A percentile compares a stretch with the other conserved stretches of the same genome.
Conservation (phyloP, 2,113 vertebrate genomes). For the Sinocyclocheilus grahami region DNA sequence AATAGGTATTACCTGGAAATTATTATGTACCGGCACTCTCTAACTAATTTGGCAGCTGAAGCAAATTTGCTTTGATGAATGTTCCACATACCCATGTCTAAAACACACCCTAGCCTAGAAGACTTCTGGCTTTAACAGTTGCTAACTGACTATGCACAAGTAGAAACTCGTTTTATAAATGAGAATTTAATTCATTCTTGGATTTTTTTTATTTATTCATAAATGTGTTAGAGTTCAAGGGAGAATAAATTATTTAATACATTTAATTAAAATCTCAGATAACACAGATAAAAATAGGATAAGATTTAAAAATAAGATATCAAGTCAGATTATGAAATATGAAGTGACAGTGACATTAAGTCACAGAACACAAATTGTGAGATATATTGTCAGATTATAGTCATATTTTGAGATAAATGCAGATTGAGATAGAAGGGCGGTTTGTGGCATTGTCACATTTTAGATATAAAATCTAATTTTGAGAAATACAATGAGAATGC, state of each 20-base stretch:
- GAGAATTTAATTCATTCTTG: neutral
- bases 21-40: too few relatives aligned
- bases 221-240: neutral
- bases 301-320: neutral
- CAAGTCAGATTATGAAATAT: neutral
- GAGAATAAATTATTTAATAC: neutral
- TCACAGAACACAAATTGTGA: neutral
- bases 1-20: too few relatives aligned
- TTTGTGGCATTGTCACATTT: too few relatives aligned
- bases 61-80: constrained; percentile 11
- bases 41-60: neutral
- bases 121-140: neutral
- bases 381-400: neutral
- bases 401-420: neutral
- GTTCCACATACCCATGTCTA: neutral
- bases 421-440: too few relatives aligned
- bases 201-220: neutral
- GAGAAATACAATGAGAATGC: neutral
- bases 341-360: neutral
- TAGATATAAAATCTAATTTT: neutral
- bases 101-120: neutral
- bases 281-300: too few relatives aligned
- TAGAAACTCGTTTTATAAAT: neutral
- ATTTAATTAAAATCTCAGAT: neutral
- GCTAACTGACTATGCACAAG: neutral